These are phyloP conservation scores for Scaptomyza tumidula DNA, from an alignment of 2,888 invertebrate species.

Conservation along the genomic window DNA sequence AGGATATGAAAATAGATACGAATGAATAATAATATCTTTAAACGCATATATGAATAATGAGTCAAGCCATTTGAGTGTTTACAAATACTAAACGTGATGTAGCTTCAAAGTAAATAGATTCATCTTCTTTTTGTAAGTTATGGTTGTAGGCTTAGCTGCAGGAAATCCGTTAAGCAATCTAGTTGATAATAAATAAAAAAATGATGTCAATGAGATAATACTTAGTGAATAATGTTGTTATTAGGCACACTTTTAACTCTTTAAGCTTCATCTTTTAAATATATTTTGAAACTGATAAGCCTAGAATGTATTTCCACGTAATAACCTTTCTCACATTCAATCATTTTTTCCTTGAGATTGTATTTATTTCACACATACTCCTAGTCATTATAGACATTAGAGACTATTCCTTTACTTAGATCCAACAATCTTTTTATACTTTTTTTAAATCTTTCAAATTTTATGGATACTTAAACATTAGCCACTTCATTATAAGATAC, in stretches of 20 bases:
- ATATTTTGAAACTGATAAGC: too few relatives aligned
- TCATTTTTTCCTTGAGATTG: too few relatives aligned
- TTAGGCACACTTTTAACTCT: background rate
- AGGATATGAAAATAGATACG: conserved; percentile 60
- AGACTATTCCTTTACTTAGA: too few relatives aligned
- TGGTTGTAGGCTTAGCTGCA: background rate
- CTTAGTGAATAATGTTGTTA: background rate
- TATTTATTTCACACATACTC: background rate
- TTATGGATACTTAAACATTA: conserved; percentile 31
- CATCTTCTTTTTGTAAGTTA: background rate
- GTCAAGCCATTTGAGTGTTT: conserved; percentile 9
- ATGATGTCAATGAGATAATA: background rate
- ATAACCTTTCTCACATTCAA: too few relatives aligned
- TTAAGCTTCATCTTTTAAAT: background rate
- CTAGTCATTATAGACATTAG: too few relatives aligned
- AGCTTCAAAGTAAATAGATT: background rate
- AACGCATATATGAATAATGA: conserved; percentile 30
- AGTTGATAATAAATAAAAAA: background rate
- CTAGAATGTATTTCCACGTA: too few relatives aligned
- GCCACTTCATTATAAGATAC: conserved; percentile 74
- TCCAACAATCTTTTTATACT: too few relatives aligned
- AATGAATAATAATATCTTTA: conserved; percentile 34
- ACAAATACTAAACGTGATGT: conserved; percentile 21
- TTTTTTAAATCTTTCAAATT: too few relatives aligned
- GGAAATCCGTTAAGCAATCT: background rate